Percentiles rank a stretch among this genome's conserved stretches.
Conservation (phyloP, 2,888 invertebrate species). For the Balanococcus diminutus region DNA sequence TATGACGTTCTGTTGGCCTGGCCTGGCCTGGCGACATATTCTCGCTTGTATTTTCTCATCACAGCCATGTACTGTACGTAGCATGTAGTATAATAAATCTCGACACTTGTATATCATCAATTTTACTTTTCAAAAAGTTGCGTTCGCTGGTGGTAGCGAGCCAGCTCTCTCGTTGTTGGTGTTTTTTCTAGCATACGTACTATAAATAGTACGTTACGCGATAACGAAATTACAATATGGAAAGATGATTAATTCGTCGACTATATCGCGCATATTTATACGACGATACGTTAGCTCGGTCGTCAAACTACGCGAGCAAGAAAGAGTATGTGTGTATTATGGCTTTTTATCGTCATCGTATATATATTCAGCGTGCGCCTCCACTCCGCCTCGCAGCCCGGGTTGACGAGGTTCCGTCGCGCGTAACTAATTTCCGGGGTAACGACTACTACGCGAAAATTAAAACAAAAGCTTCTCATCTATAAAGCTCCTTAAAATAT, state of each 20-base stretch:
- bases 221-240: neutral
- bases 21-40: neutral
- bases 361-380: neutral
- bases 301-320: neutral
- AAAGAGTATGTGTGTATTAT: neutral
- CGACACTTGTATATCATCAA: neutral
- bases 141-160: neutral
- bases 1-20: too few relatives aligned
- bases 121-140: neutral
- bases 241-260: constrained; percentile 11
- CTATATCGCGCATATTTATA: neutral
- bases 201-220: neutral
- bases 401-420: neutral
- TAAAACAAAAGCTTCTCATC: neutral
- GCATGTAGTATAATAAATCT: neutral
- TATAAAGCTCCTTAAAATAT: neutral
- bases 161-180: neutral
- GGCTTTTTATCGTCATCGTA: neutral
- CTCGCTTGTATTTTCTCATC: neutral
- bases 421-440: neutral
- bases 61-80: neutral
- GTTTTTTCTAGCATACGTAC: neutral
- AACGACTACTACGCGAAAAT: neutral
- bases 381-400: too few relatives aligned
- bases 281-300: neutral